A percentile compares a stretch with the other conserved stretches of the same genome.
Conservation (phyloP, 2,113 vertebrate species). For the Axis porcinus region DNA sequence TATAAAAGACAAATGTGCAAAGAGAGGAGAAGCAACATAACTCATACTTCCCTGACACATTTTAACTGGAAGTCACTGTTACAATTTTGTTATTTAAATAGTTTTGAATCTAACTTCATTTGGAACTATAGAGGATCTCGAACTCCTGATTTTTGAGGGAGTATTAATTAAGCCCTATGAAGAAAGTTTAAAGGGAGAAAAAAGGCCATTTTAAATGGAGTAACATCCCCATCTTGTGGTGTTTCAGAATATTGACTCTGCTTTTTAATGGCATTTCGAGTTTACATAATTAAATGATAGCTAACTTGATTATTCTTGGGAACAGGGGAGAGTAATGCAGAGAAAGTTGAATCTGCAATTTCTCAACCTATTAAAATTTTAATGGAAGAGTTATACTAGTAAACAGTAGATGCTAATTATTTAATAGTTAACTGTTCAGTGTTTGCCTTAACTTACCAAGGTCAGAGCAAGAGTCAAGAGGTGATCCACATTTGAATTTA, state of each 20-base stretch:
- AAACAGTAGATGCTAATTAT: neutral
- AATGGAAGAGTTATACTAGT: neutral
- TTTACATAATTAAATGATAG: neutral
- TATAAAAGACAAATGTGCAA: neutral
- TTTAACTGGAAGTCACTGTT: neutral
- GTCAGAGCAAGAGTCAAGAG: neutral
- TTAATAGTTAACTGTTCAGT: neutral
- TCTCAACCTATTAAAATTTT: neutral
- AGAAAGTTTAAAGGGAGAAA: neutral
- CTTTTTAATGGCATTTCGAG: neutral
- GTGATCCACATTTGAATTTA: neutral
- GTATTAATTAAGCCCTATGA: neutral
- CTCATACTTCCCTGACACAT: neutral
- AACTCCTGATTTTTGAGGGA: neutral
- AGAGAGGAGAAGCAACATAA: neutral
- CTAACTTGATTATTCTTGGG: neutral
- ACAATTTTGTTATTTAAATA: neutral
- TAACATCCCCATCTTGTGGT: constrained; percentile 57
- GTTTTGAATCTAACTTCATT: neutral
- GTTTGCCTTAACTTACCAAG: neutral
- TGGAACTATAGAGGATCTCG: neutral
- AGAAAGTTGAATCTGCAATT: neutral
- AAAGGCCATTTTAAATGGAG: neutral
- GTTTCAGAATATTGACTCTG: neutral
- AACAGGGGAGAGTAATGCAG: neutral